Evolutionary conservation across 2,113 vertebrate species (phyloP).

Genomic region (Benitochromis conjunctus): DNA sequence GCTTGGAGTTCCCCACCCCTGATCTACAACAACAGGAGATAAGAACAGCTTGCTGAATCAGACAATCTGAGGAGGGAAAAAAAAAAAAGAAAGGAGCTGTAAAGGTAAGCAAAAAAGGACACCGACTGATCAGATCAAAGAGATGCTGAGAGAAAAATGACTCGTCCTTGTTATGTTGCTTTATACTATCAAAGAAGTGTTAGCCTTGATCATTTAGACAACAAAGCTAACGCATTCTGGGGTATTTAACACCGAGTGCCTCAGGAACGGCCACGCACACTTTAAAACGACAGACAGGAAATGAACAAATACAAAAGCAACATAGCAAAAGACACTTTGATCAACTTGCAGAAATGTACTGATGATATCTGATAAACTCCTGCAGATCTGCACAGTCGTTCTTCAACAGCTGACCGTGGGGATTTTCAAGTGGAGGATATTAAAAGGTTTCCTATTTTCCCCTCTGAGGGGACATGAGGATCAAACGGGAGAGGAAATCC

Average conservation of each 20-base stretch:
- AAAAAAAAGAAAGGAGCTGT: neutral
- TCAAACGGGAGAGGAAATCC: neutral
- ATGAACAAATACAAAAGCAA: neutral
- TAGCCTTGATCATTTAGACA: neutral
- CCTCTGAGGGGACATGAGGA: neutral
- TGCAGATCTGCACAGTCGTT: neutral
- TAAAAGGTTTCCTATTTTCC: neutral
- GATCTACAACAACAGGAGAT: neutral
- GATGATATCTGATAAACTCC: neutral
- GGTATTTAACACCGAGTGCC: too few relatives aligned
- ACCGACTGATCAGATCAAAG: neutral
- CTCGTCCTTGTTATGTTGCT: neutral
- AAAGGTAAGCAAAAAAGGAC: neutral
- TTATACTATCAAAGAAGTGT: neutral
- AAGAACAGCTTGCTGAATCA: neutral
- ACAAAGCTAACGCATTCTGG: fast-evolving
- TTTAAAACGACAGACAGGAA: neutral
- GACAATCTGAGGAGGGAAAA: neutral
- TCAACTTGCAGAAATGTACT: neutral
- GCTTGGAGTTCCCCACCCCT: fast-evolving
- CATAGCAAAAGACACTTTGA: neutral
- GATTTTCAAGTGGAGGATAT: conserved; percentile 3
- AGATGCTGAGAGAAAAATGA: neutral
- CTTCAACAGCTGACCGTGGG: neutral
- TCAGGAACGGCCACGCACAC: neutral